phyloP scores from a whole-genome alignment of 2,113 vertebrate species.

The Malurus cyaneus region DNA sequence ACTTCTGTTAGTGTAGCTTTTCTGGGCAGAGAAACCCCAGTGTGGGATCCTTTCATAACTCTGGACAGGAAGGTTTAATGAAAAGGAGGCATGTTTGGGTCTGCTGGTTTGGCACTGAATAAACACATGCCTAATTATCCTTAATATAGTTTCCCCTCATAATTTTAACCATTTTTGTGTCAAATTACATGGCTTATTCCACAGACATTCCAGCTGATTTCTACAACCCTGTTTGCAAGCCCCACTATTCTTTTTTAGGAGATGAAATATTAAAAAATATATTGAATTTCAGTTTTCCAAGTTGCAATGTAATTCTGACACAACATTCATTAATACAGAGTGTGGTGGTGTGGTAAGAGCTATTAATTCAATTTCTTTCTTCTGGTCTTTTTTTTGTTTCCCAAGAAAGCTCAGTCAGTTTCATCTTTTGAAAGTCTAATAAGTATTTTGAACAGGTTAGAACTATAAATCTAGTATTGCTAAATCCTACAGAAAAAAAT shows the following conservation, averaged over 20 bases:
- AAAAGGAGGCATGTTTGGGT: neutral
- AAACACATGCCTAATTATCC: neutral
- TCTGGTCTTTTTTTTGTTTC: neutral
- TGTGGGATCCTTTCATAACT: neutral
- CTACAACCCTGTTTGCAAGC: neutral
- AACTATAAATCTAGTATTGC: slow-evolving; percentile 55
- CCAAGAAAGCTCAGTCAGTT: neutral
- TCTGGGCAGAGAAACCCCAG: neutral
- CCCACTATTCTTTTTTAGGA: neutral
- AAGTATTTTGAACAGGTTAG: slow-evolving; percentile 32
- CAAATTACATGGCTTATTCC: neutral
- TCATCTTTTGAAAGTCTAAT: slow-evolving; percentile 28
- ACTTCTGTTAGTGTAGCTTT: neutral
- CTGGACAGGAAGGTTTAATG: neutral
- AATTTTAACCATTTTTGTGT: neutral
- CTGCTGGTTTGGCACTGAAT: neutral
- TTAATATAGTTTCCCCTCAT: neutral
- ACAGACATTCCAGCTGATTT: neutral
- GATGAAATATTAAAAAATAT: neutral
- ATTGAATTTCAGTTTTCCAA: neutral
- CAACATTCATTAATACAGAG: neutral
- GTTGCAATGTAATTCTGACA: neutral
- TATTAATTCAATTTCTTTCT: slow-evolving; percentile 35
- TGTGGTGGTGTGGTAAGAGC: slow-evolving; percentile 18
- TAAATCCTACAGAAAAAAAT: slow-evolving; percentile 43